phyloP scores from a whole-genome alignment of 2,797 vertebrate species.

The Neosilurus mollespiculum region DNA sequence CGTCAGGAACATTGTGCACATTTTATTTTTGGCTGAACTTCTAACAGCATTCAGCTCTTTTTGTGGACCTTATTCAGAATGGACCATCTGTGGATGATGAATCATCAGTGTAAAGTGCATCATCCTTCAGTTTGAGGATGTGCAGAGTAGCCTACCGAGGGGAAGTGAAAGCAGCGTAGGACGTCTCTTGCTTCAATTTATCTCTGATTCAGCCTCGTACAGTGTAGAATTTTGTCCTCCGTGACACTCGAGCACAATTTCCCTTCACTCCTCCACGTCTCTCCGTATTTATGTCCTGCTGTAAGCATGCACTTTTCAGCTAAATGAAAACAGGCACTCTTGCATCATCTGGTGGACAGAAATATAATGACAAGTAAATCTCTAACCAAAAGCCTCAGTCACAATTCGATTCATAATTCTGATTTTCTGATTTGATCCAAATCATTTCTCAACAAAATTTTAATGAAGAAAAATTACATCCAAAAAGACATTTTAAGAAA shows the following conservation, averaged over 20 bases:
- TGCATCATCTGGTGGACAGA: slow-evolving; percentile 35
- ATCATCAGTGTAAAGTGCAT: slow-evolving; percentile 25
- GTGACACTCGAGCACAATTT: background rate
- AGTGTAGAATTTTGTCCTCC: background rate
- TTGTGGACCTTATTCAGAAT: background rate
- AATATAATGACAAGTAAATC: background rate
- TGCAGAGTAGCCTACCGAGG: background rate
- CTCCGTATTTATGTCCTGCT: background rate
- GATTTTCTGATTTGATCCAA: background rate
- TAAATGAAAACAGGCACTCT: background rate
- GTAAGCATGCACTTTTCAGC: background rate
- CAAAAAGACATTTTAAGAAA: background rate
- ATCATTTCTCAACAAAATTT: background rate
- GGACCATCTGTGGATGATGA: background rate
- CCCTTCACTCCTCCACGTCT: background rate
- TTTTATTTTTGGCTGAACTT: slow-evolving; percentile 10
- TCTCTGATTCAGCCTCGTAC: background rate
- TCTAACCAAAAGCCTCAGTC: background rate
- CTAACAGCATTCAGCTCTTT: background rate
- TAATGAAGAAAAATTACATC: background rate
- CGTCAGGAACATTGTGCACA: background rate
- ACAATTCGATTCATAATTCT: background rate
- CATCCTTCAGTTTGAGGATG: slow-evolving; percentile 12
- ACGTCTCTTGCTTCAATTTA: background rate
- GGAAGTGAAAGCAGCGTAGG: slow-evolving; percentile 20